A percentile compares a stretch with the other conserved stretches of the same genome.
These are phyloP conservation scores for Priocnemis perturbator DNA, from an alignment of 2,888 invertebrate species.

Conservation along the genomic window DNA sequence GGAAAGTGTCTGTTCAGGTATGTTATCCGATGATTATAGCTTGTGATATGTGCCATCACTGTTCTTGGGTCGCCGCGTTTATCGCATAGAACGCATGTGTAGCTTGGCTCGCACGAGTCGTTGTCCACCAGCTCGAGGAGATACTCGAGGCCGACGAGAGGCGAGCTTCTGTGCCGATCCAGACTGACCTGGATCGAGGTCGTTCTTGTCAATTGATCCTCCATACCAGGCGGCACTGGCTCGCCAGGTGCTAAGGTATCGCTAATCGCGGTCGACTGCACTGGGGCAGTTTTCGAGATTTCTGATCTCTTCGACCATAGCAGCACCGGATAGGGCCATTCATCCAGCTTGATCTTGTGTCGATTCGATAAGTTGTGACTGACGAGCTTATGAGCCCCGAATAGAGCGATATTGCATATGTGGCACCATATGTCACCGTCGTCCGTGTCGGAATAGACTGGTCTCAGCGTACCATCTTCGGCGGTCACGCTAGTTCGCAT, in stretches of 20 bases:
- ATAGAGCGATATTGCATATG: constrained; percentile 72
- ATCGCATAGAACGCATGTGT: constrained; percentile 86
- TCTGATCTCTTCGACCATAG: constrained; percentile 71
- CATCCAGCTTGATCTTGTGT: constrained; percentile 73
- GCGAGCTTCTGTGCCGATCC: constrained; percentile 77
- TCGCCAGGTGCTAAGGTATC: constrained; percentile 79
- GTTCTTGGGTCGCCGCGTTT: constrained; percentile 88
- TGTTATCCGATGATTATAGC: constrained; percentile 85
- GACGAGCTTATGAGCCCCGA: constrained; percentile 71
- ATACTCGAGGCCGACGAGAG: constrained; percentile 86
- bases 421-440: constrained; percentile 74
- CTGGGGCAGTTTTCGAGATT: constrained; percentile 54
- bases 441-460: constrained; percentile 72
- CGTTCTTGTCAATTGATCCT: constrained; percentile 77
- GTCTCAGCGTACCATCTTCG: constrained; percentile 72
- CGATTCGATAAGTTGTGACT: constrained; percentile 73
- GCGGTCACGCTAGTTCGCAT: constrained; percentile 74
- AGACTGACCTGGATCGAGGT: constrained; percentile 77
- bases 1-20: constrained; percentile 83
- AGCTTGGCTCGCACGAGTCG: constrained; percentile 82
- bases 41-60: constrained; percentile 86
- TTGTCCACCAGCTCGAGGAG: constrained; percentile 84
- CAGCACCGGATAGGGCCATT: constrained; percentile 72
- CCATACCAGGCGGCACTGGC: constrained; percentile 84
- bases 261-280: constrained; percentile 50